Evolutionary conservation across 1,140 invertebrate genomes (phyloP).

Genomic region (Acyrthosiphon pisum): DNA sequence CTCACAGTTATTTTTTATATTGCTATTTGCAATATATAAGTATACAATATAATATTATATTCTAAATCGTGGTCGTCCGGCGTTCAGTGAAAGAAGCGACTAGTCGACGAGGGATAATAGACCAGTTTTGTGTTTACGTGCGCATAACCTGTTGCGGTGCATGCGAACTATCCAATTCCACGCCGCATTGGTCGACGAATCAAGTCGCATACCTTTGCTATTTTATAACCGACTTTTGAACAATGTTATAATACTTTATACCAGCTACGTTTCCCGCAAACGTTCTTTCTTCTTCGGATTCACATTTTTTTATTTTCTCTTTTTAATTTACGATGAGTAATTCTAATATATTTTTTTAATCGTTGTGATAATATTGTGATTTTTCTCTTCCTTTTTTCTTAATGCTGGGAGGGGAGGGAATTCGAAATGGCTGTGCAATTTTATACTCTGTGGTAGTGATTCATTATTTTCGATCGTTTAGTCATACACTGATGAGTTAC

Average conservation of each 20-base stretch:
- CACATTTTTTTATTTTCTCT: not conserved
- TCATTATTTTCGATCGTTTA: not conserved
- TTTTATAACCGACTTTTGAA: not conserved
- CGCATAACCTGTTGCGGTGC: not conserved
- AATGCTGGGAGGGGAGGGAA: not conserved
- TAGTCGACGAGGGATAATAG: not conserved
- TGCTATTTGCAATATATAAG: not conserved
- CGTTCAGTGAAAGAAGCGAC: not conserved
- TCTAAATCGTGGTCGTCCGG: not conserved
- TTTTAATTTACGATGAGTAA: not conserved
- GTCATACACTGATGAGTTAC: not conserved
- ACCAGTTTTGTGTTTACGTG: conserved; percentile 6
- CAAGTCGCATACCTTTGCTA: not conserved
- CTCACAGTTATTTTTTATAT: not conserved
- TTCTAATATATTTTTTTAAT: not conserved
- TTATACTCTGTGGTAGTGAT: not conserved
- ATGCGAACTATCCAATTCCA: conserved; percentile 3
- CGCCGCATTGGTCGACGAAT: not conserved
- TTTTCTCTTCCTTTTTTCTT: not conserved
- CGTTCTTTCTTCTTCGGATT: not conserved
- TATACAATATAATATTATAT: not conserved
- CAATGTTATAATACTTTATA: conserved; percentile 12
- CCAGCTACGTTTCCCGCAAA: not conserved
- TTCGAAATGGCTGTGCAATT: not conserved
- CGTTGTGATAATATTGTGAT: not conserved